Base-by-base conservation (phyloP, 2,797 vertebrate species). In the Phyllotis vaccarum region DNA sequence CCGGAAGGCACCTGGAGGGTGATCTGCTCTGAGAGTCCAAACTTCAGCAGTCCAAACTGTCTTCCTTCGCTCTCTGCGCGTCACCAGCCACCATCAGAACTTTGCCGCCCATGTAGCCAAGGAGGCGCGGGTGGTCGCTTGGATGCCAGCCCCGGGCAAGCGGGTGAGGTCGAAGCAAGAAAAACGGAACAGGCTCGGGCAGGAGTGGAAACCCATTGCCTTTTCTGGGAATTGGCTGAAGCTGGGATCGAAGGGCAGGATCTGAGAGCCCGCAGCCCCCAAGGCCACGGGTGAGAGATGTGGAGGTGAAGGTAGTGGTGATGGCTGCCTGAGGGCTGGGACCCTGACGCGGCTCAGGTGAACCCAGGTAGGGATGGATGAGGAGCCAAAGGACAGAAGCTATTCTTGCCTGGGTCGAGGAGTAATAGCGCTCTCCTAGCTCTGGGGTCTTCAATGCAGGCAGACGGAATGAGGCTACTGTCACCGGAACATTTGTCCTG, bases 201-300 rank as follows among this genome's bases (percentile, higher is more conserved):
- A 43, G 95, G 87, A 95, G 91, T 70, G 52, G 74, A 96, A 97
- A 94, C 78, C 66, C 68, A 86, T 54, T 9, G 31, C 90, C 90
- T 95, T 96, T 96, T 97, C 96, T 97, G 90, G 95, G 81, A 96
- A 97, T 72, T 82, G 91, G 78, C 85, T 60, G 92, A 88, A 85
- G 87, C 3, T 17, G 89, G 93, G 96, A 87, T 91, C 88, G 9
- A 54, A 21, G 81, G 6, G 58, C 83, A 75, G 91, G 94, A 91
- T 96, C 88, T 90, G 66, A 95, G 93, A 93, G 56, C 89, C 83
- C 19, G 3, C 40, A 83, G 86, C 4, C 62, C 86, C 88, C 1
- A 29, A 66, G 93, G 94, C 93, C 60, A 66, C 0, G 4, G n/a
- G 56, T 37, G 68, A 96, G 78, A 87, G 81, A 16, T 89, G 86